Conservation (phyloP, 2,113 vertebrate genomes). For the Charadrius vociferus region DNA sequence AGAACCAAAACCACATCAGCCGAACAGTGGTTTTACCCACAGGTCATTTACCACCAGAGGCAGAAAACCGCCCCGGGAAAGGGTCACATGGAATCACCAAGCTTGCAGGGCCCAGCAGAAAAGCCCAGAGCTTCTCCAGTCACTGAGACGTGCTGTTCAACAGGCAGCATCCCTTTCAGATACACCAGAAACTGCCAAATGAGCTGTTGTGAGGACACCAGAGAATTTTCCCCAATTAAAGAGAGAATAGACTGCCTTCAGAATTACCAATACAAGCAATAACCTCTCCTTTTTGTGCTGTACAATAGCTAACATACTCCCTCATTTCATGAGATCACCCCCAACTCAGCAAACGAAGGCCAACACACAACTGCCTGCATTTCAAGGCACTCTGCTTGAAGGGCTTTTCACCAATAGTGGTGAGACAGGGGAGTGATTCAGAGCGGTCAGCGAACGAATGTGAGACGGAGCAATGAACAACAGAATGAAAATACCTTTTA, state of each 20-base stretch:
- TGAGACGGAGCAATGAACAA: not conserved
- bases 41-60: not conserved
- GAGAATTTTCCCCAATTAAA: not conserved
- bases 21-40: not conserved
- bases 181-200: not conserved
- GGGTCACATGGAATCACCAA: not conserved
- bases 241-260: not conserved
- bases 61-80: not conserved
- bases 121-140: not conserved
- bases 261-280: not conserved
- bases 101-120: not conserved
- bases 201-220: not conserved
- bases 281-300: not conserved
- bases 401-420: not conserved
- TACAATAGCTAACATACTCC: not conserved
- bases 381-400: not conserved
- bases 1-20: not conserved
- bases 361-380: not conserved
- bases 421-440: not conserved
- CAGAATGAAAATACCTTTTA: not conserved
- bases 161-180: not conserved
- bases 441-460: not conserved
- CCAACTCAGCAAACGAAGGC: not conserved
- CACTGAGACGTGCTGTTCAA: not conserved
- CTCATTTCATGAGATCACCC: not conserved